Base-by-base conservation (phyloP, 2,888 invertebrate species). In the Lamellibrachia columna region DNA sequence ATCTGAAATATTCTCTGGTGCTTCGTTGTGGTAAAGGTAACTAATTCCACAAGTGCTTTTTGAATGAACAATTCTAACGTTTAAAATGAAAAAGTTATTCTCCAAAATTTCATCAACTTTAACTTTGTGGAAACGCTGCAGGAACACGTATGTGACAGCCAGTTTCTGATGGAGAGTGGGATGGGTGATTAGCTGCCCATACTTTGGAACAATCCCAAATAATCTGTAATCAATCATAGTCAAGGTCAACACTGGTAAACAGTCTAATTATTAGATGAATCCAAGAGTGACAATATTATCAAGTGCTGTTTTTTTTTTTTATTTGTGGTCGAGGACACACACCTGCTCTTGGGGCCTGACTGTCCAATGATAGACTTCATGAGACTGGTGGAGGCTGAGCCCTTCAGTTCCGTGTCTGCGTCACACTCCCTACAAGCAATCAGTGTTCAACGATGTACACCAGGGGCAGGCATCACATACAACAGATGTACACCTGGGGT, bases 381-480 rank as follows among this genome's bases (percentile, higher is more conserved):
- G 90, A 96, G 94, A 94, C 96, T 96, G 28, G 96, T 96, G 22
- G 96, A 95, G 9, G 96, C 96, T 52, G 96, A 96, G 8, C 96
- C 96, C 94, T 96, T 96, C 93, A 96, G 93, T 93, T 96, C 96
- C 90, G 95, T 94, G 58, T 95, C 96, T 6, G 95, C 95, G 92
- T 96, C 96, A 94, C 96, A 96, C 93, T 96, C 96, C 93, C 96
- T 96, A 95, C 9, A 94, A 60, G 75, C 4, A 75, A 75, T 22
- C 22, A 75, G 15, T 75, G 11, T n/a, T 75, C n/a, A 75, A n/a
- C 15, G 3, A 75, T n/a, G 22, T 22, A n/a, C n/a, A 15, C 6
- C 22, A n/a, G 1, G 40, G 40, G 40, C 40, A 40, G 40, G 40
- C 40, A 40, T 40, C 40, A 40, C 40, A 40, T 40, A 58, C 58